phyloP scores from a whole-genome alignment of 2,113 vertebrate species.

The Psilopogon haemacephalus region DNA sequence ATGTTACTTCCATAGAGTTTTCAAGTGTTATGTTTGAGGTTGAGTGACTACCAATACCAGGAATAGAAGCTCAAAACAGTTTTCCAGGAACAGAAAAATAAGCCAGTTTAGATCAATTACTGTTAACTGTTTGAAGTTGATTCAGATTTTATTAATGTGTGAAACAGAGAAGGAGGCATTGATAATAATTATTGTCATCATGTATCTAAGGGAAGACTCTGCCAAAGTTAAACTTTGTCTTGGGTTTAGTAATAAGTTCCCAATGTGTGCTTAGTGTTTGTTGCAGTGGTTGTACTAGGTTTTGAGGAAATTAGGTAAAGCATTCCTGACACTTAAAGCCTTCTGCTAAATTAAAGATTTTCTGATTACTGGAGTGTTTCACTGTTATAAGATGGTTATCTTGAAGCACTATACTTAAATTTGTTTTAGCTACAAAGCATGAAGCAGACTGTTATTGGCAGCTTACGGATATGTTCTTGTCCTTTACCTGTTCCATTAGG shows the following conservation, averaged over 20 bases:
- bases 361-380: neutral
- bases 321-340: neutral
- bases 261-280: neutral
- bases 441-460: neutral
- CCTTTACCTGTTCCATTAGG: neutral
- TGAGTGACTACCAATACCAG: neutral
- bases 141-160: neutral
- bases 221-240: neutral
- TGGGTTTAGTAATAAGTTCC: neutral
- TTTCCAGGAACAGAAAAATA: neutral
- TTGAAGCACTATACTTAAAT: neutral
- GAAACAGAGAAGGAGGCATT: neutral
- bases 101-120: neutral
- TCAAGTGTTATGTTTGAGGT: neutral
- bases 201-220: rapidly evolving
- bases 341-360: neutral
- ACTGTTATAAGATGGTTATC: neutral
- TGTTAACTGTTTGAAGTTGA: neutral
- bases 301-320: neutral
- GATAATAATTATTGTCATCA: no score
- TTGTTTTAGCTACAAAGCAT: neutral
- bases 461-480: neutral
- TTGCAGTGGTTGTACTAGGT: neutral
- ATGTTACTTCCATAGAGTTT: neutral
- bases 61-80: neutral